Evolutionary conservation across 2,888 invertebrate species (phyloP).

Genomic region (Eudasyphora cyanicolor): DNA sequence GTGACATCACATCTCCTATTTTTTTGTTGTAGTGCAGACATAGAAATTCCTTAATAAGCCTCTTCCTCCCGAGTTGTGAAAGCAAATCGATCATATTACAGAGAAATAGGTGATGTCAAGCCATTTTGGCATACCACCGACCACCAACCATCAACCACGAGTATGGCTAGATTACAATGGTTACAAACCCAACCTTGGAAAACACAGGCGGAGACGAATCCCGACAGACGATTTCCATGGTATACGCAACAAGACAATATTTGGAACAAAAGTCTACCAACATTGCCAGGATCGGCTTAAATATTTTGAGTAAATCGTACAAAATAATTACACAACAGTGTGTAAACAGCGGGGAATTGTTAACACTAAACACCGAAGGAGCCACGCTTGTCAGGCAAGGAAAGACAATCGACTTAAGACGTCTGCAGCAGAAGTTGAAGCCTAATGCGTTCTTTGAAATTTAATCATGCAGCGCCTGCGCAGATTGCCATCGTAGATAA

Average conservation of each 20-base stretch:
- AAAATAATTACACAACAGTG: constrained; percentile 66
- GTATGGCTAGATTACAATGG: constrained; percentile 37
- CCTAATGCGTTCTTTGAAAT: constrained; percentile 17
- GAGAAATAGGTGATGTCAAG: constrained; percentile 31
- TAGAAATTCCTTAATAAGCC: constrained; percentile 40
- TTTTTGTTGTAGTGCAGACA: not conserved
- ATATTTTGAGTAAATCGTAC: constrained; percentile 65
- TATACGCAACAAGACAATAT: no score
- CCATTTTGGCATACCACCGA: constrained; percentile 53
- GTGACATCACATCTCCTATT: no score
- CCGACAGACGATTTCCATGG: no score
- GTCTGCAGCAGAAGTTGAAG: not conserved
- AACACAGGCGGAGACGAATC: constrained; percentile 7
- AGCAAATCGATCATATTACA: constrained; percentile 58
- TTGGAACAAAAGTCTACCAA: constrained; percentile 36
- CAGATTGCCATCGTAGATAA: not conserved
- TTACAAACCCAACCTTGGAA: constrained; percentile 18
- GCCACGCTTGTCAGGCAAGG: not conserved
- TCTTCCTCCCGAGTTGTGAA: constrained; percentile 7
- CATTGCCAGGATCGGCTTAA: constrained; percentile 60
- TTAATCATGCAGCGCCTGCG: constrained; percentile 15
- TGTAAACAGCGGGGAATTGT: constrained; percentile 40
- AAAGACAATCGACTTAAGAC: not conserved
- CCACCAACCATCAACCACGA: constrained; percentile 1
- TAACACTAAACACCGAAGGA: constrained; percentile 54